Percentiles rank a stretch among this genome's conserved stretches.
Conservation (phyloP, 2,797 vertebrate genomes). For the Catostomus latipinnis region DNA sequence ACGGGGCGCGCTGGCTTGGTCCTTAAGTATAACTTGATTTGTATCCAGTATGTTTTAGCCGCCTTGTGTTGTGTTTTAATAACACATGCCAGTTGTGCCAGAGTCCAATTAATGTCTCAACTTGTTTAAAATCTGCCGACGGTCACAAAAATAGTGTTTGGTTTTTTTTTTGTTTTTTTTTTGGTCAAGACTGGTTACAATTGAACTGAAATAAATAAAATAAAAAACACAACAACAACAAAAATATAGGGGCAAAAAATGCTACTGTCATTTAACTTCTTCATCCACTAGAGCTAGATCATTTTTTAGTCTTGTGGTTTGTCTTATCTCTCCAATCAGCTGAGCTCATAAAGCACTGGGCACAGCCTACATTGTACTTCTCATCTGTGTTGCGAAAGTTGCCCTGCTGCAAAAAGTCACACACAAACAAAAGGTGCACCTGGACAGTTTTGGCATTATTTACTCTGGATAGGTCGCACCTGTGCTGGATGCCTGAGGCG, state of each 20-base stretch:
- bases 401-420: slow-evolving; percentile 76
- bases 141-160: slow-evolving; percentile 29
- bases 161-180: background rate
- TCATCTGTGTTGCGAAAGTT: slow-evolving; percentile 67
- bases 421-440: slow-evolving; percentile 84
- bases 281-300: slow-evolving; percentile 36
- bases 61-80: slow-evolving; percentile 49
- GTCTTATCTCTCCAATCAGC: slow-evolving; percentile 59
- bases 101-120: slow-evolving; percentile 34
- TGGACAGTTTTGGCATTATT: slow-evolving; percentile 79
- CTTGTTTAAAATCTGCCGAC: slow-evolving; percentile 41
- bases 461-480: slow-evolving; percentile 82
- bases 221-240: slow-evolving; percentile 4
- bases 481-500: slow-evolving; percentile 76
- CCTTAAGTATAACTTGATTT: background rate
- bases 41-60: slow-evolving; percentile 12
- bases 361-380: slow-evolving; percentile 60
- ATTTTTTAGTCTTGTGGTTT: slow-evolving; percentile 46
- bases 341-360: slow-evolving; percentile 56
- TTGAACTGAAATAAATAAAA: slow-evolving; percentile 8
- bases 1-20: background rate
- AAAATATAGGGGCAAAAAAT: slow-evolving; percentile 13
- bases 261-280: slow-evolving; percentile 38
- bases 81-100: slow-evolving; percentile 64
- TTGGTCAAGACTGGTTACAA: slow-evolving; percentile 23